Conservation (phyloP, 2,113 vertebrate genomes). For the Oncorhynchus kisutch region DNA sequence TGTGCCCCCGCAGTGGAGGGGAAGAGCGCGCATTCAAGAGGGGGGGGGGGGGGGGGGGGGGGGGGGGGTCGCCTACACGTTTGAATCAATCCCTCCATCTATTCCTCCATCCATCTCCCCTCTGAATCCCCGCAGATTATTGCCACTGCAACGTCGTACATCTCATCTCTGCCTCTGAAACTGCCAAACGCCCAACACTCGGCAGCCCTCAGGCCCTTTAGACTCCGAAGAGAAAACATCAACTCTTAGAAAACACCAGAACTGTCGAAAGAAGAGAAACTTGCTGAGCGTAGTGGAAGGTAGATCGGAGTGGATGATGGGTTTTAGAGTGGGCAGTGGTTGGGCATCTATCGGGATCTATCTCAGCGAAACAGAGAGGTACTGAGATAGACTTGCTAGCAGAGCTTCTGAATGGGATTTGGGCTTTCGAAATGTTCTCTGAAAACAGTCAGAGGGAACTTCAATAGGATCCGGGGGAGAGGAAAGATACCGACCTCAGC, state of each 20-base stretch:
- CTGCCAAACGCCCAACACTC: background rate
- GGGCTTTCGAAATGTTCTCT: background rate
- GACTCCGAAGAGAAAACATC: background rate
- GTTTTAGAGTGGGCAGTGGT: background rate
- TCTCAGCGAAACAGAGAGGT: background rate
- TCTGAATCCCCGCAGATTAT: background rate
- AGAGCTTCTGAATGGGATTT: constrained; percentile 1
- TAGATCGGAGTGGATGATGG: too few species aligned
- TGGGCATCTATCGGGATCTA: too few species aligned
- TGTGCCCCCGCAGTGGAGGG: background rate
- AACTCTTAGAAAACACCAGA: background rate
- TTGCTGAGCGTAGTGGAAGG: background rate
- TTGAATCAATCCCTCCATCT: background rate
- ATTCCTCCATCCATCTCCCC: background rate
- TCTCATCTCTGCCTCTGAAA: background rate
- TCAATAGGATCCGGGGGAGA: constrained; percentile 12
- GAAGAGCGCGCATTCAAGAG: background rate
- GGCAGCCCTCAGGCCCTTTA: background rate
- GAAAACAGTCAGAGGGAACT: too few species aligned
- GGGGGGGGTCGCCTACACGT: background rate
- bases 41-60: accelerated
- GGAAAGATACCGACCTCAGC: constrained; percentile 17
- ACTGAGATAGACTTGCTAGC: background rate
- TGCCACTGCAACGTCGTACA: background rate
- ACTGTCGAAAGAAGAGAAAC: background rate